A percentile compares a stretch with the other conserved stretches of the same genome.
Conservation (phyloP, 2,113 vertebrate genomes). For the Syngnathus scovelli region DNA sequence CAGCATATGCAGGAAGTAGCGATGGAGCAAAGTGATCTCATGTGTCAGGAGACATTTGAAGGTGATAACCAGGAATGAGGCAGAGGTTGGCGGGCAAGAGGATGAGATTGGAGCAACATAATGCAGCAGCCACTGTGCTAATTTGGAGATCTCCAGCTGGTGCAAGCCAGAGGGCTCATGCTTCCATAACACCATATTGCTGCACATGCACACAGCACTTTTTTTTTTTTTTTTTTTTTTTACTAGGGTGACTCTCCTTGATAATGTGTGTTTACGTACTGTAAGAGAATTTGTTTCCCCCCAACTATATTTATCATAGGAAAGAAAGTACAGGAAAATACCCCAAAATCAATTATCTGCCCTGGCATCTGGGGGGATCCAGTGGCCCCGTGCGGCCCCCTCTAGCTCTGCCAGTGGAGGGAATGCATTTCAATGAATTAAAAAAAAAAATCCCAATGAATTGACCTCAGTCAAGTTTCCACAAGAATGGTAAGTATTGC, state of each 20-base stretch:
- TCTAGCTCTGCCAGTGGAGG: no score
- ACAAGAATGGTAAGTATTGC: no score
- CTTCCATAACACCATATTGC: constrained; percentile 65
- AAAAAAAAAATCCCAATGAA: not conserved
- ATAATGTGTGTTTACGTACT: not conserved
- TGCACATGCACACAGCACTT: constrained; percentile 17
- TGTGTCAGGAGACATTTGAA: constrained; percentile 19
- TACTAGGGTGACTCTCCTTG: not conserved
- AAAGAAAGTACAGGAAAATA: no score
- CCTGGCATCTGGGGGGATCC: no score
- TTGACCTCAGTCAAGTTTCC: no score
- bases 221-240: not conserved
- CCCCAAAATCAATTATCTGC: no score
- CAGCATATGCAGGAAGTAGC: not conserved
- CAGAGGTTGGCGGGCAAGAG: constrained; percentile 6
- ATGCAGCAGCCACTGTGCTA: constrained; percentile 81
- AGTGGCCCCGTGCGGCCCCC: no score
- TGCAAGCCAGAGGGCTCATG: constrained; percentile 84
- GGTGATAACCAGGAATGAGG: constrained; percentile 19
- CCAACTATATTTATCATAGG: no score
- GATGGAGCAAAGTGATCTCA: constrained; percentile 1
- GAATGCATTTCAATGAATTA: no score
- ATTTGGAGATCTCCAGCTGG: constrained; percentile 91
- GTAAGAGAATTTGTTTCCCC: no score
- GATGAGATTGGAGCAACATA: constrained; percentile 72